phyloP scores from a whole-genome alignment of 37 sponge, comb jelly and placozoan species.

The Agelas oroides region DNA sequence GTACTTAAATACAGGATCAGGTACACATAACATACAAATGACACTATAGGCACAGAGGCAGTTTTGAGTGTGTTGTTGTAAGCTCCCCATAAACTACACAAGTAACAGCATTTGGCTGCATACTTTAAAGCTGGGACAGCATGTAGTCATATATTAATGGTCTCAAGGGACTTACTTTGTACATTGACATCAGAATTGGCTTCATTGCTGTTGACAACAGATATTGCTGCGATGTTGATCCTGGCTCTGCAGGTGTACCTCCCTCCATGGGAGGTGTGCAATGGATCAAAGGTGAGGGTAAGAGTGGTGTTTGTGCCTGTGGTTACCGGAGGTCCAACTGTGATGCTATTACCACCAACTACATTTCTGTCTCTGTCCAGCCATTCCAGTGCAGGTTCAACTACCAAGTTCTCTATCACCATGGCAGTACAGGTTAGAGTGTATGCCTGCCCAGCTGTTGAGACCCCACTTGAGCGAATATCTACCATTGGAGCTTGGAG shows the following conservation, averaged over 20 bases:
- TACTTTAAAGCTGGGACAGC: no score
- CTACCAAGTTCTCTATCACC: neutral
- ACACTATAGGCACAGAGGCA: no score
- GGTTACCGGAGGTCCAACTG: no score
- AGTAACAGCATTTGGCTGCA: no score
- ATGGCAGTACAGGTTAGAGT: conserved; percentile 31
- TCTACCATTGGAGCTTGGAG: no score
- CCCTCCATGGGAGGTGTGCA: conserved; percentile 46
- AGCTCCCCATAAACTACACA: no score
- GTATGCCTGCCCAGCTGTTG: conserved; percentile 40
- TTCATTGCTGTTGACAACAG: neutral
- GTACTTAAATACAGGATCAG: no score
- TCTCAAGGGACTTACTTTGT: conserved; percentile 34
- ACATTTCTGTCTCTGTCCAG: neutral
- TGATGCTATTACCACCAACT: no score
- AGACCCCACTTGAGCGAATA: neutral
- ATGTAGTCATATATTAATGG: no score
- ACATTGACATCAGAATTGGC: neutral
- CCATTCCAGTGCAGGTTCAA: conserved; percentile 30
- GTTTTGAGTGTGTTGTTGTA: no score
- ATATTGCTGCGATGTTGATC: neutral
- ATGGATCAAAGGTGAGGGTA: conserved; percentile 15
- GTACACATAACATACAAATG: no score
- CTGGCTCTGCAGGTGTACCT: conserved; percentile 43
- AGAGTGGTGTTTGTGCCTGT: no score